phyloP scores from a whole-genome alignment of 2,888 invertebrate genomes.

The Pammene fasciana region DNA sequence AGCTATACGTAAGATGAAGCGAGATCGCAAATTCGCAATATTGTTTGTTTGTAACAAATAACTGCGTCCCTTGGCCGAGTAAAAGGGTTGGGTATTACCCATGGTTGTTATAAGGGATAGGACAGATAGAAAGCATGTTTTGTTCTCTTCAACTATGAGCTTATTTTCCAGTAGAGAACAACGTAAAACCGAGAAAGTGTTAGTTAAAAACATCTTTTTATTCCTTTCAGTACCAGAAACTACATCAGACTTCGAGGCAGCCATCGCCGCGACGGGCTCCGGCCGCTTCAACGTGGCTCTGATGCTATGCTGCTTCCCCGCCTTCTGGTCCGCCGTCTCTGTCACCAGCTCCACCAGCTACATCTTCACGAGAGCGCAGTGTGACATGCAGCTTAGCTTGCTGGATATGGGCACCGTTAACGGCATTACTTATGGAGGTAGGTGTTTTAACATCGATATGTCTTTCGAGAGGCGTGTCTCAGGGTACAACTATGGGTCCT shows the following conservation, averaged over 20 bases:
- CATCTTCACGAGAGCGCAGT: slow-evolving; percentile 89
- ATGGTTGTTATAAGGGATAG: too few species aligned
- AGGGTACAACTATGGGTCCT: background rate
- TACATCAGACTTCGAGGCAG: slow-evolving; percentile 87
- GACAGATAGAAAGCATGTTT: too few species aligned
- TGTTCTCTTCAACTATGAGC: too few species aligned
- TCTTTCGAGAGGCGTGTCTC: background rate
- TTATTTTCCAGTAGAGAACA: too few species aligned
- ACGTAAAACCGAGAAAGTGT: too few species aligned
- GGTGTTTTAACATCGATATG: slow-evolving; percentile 8
- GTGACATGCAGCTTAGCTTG: slow-evolving; percentile 86
- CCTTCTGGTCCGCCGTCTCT: slow-evolving; percentile 87
- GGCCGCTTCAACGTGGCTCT: slow-evolving; percentile 87
- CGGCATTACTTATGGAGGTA: slow-evolving; percentile 88
- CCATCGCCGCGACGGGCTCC: slow-evolving; percentile 86
- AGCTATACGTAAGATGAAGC: too few species aligned
- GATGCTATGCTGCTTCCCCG: slow-evolving; percentile 84
- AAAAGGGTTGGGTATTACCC: too few species aligned
- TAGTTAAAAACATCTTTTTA: too few species aligned
- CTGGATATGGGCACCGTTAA: slow-evolving; percentile 88
- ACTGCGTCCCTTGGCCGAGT: too few species aligned
- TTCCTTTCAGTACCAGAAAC: slow-evolving; percentile 46
- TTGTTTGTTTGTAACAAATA: too few species aligned
- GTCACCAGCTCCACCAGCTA: slow-evolving; percentile 89
- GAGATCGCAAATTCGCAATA: too few species aligned